Evolutionary conservation across 2,113 vertebrate genomes (phyloP).

Genomic region (Strigops habroptila): DNA sequence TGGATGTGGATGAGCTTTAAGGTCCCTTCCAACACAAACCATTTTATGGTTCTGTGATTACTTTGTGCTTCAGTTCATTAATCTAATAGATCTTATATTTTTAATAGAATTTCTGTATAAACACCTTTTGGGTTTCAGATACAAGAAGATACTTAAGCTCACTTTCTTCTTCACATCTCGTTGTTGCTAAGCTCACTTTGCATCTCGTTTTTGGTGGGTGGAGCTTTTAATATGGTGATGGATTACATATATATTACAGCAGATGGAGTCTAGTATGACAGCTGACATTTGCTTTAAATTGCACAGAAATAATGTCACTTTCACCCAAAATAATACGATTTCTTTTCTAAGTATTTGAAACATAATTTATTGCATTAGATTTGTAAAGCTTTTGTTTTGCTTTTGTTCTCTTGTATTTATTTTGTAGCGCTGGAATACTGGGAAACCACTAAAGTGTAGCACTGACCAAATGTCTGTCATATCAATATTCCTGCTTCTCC

Average conservation of each 20-base stretch:
- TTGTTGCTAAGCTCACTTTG: conserved; percentile 79
- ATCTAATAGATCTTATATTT: not conserved
- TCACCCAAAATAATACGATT: conserved; percentile 18
- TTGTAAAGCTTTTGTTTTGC: conserved; percentile 4
- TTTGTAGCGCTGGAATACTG: conserved; percentile 62
- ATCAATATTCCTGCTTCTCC: conserved; percentile 67
- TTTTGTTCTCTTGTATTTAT: conserved; percentile 46
- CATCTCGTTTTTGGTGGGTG: conserved; percentile 68
- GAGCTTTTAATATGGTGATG: conserved; percentile 54
- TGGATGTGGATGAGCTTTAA: not conserved
- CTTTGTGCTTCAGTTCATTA: conserved; percentile 1
- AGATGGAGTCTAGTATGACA: conserved; percentile 75
- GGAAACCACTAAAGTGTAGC: conserved; percentile 19
- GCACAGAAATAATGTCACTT: conserved; percentile 44
- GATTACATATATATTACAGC: conserved; percentile 53
- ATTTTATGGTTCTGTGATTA: not conserved
- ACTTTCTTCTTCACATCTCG: conserved; percentile 64
- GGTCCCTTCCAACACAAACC: not conserved
- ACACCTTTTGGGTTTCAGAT: not conserved
- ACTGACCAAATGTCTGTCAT: conserved; percentile 45
- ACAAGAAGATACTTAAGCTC: not conserved
- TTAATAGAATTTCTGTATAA: not conserved
- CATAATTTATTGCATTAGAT: not conserved
- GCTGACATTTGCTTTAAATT: conserved; percentile 63
- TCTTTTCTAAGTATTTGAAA: not conserved